These are phyloP conservation scores for Cygnus atratus DNA, from an alignment of 2,113 vertebrate species.

Conservation along the genomic window DNA sequence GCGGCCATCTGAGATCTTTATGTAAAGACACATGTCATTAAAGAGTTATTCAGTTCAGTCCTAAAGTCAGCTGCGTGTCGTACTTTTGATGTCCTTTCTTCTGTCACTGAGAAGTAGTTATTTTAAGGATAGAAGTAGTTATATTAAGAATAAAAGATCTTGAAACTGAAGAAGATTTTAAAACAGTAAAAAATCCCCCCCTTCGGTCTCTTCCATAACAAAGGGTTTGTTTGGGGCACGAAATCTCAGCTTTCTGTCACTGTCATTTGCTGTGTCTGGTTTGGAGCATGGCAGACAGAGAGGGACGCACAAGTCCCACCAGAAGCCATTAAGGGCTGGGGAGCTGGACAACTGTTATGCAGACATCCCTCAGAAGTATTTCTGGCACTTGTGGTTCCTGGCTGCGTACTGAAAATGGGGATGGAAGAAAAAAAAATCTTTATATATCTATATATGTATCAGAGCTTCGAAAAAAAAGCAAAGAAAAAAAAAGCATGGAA, in stretches of 20 bases:
- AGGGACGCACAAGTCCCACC: background rate
- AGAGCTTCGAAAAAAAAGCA: background rate
- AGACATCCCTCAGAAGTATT: conserved; percentile 40
- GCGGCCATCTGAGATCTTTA: conserved; percentile 1
- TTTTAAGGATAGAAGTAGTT: background rate
- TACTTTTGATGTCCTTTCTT: conserved; percentile 12
- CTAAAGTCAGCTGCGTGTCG: background rate
- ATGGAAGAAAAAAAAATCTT: background rate
- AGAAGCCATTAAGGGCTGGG: conserved; percentile 14
- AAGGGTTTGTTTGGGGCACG: conserved; percentile 38
- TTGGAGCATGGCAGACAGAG: background rate
- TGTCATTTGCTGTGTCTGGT: conserved; percentile 10
- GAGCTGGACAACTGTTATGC: conserved; percentile 44
- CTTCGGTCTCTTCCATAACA: background rate
- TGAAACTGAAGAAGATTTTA: background rate
- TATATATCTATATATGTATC: background rate
- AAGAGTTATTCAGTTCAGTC: background rate
- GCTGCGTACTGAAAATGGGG: background rate
- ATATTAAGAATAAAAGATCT: background rate
- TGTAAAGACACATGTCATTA: background rate
- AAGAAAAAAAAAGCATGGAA: background rate
- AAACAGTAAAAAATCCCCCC: background rate
- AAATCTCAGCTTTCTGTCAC: background rate
- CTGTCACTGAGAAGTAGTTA: background rate
- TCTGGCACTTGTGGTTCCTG: background rate